Evolutionary conservation across 1,140 invertebrate genomes (phyloP), one percentile per base, ranked within the genome.

Genomic region (Macrobrachium rosenbergii): DNA sequence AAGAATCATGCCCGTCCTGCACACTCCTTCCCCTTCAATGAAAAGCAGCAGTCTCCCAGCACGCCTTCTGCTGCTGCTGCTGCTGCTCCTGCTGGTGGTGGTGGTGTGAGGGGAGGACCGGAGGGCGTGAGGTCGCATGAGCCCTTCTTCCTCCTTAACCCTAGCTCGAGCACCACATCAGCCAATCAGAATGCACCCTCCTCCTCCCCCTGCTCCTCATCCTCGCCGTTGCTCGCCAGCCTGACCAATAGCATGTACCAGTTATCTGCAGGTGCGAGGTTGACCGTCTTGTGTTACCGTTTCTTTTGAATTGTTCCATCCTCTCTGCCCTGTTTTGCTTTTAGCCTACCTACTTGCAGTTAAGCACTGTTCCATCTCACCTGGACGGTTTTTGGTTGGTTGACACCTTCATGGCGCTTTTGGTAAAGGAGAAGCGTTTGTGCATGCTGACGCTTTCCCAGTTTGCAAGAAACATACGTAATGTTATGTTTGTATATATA

Each of bases 1-100:
- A 87, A 87, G 85, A 87, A 87, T 72, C 85, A 87, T 82, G 85
- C 85, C 37, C 85, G 85, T 67, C 85, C 85, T 43, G 78, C 85
- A 19, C 78, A 73, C 69, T 67, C 83, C 52, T 64, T 75, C 69
- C 52, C 83, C 52, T 64, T 75, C 83, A 63, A 84, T 84, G 83
- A 84, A 28, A 84, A 78, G 83, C 83, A 78, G 83, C 83, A 58
- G 43, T 84, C 83, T n/a, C 45, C 69, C 23, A 72, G 69, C 69
- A 52, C 52, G 52, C 52, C 52, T 12, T 52, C 52, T 52, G 52
- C 52, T 52, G 52, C 12, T 52, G 8, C 52, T 52, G 7, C 52
- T 23, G 1, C n/a, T n/a, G 17, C 72, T 17, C 7, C 6, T 17
- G 72, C 21, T 21, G 28, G 28, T 52, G 62, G 75, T 76, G 60